phyloP scores from a whole-genome alignment of 1,140 invertebrate species.

The Rhagoletis zephyria region DNA sequence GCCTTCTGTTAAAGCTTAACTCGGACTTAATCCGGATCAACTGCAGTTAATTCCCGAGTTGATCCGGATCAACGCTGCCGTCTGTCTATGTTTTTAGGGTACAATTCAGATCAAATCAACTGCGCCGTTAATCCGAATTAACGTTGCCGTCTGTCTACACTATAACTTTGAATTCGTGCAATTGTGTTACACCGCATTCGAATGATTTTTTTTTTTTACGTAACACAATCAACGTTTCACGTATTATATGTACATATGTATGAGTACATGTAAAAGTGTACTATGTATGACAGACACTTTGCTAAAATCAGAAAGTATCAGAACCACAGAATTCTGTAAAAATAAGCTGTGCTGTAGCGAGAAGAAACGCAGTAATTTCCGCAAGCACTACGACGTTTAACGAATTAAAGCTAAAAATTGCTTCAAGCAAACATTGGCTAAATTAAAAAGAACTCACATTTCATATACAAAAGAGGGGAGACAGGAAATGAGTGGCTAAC shows the following conservation, averaged over 20 bases:
- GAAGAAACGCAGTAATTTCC: not conserved
- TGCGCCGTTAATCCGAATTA: no score
- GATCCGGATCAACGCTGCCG: no score
- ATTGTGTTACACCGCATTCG: slow-evolving; percentile 14
- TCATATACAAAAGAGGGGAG: not conserved
- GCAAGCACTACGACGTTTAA: not conserved
- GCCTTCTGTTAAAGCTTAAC: no score
- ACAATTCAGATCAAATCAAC: no score
- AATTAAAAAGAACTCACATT: not conserved
- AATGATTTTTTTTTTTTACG: slow-evolving; percentile 21
- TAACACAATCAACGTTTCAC: not conserved
- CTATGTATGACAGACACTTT: not conserved
- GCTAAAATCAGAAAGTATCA: not conserved
- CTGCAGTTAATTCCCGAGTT: no score
- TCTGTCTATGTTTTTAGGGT: no score
- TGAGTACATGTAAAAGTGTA: not conserved
- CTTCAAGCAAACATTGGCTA: not conserved
- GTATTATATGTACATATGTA: not conserved
- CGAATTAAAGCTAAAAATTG: slow-evolving; percentile 23
- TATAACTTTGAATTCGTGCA: not conserved
- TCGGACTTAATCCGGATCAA: no score
- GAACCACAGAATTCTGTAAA: not conserved
- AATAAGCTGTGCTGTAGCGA: not conserved
- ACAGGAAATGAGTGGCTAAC: not conserved
- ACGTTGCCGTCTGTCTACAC: no score